A percentile compares a stretch with the other conserved stretches of the same genome.
These are phyloP conservation scores for Trichogramma dendrolimi DNA, from an alignment of 2,888 invertebrate genomes.

Conservation along the genomic window DNA sequence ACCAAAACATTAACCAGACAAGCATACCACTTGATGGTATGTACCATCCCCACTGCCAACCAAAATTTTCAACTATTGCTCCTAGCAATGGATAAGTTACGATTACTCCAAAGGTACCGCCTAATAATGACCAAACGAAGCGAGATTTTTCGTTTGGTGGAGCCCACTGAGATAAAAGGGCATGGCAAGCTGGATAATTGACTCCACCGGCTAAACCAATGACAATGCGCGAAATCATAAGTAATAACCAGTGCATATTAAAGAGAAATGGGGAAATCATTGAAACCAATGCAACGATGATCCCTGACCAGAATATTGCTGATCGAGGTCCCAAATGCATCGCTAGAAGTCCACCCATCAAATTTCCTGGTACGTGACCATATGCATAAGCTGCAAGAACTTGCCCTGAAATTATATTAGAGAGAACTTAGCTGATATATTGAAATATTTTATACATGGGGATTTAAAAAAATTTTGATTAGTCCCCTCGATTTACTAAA, in stretches of 20 bases:
- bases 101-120: constrained; percentile 70
- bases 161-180: constrained; percentile 67
- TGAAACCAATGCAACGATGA: constrained; percentile 35
- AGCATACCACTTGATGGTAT: constrained; percentile 58
- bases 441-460: no score
- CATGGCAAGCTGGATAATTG: constrained; percentile 62
- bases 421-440: no score
- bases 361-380: constrained; percentile 43
- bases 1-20: constrained; percentile 60
- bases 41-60: constrained; percentile 69
- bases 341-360: constrained; percentile 40
- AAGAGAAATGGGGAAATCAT: constrained; percentile 40
- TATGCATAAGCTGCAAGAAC: constrained; percentile 41
- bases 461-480: no score
- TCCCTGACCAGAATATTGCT: constrained; percentile 40
- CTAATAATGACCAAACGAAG: constrained; percentile 68
- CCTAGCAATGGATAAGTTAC: constrained; percentile 68
- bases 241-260: constrained; percentile 37
- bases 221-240: constrained; percentile 34
- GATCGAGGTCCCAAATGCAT: constrained; percentile 37
- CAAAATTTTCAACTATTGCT: constrained; percentile 59
- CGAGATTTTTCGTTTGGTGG: constrained; percentile 72
- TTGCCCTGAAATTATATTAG: constrained; percentile 31
- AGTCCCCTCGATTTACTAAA: no score
- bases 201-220: constrained; percentile 54